Base-by-base conservation (phyloP, 1,140 invertebrate species). In the Aethina tumida region DNA sequence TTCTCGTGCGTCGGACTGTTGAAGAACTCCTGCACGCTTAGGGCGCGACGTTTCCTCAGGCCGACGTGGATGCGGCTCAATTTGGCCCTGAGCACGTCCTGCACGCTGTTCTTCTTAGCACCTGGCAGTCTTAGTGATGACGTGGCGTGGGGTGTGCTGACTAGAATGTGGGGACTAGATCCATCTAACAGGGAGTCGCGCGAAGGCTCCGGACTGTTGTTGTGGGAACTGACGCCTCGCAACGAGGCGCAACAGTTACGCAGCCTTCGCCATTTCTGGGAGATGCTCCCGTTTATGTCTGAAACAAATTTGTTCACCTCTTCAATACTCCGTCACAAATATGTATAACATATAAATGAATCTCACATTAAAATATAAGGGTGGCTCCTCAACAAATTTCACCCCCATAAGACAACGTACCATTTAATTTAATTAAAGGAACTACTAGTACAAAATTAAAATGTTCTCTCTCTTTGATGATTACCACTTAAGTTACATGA, bases 261-360 rank as follows among this genome's bases (percentile, higher is more conserved):
- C 26, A 81, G 62, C 50, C 76, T 73, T 45, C 77, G 65, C 78
- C 79, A 81, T 66, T 77, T 68, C 58, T 81, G 77, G 19, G 77
- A 77, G 44, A 82, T 69, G 55, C 75, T 81, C 44, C 78, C 77
- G 56, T 81, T 81, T 77, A 80, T 65, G 59, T 82, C 79, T 81
- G 69, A 36, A 73, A 75, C 26, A 52, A 55, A 45, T 41, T 34
- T 4, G 35, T 17, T 17, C 9, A 14, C 13, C 28, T 35, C 19
- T 16, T 37, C 14, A 9, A 35, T n/a, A 38, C 14, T 12, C 14
- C 7, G 12, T 19, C 15, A 12, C 31, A 25, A 14, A 8, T 15
- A n/a, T 14, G 14, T 38, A 39, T 27, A 4, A 5, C 5, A n/a
- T n/a, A 18, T 26, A 20, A 13, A 10, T 9, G 9, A 12, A 14